Evolutionary conservation across 37 sponge, comb jelly and placozoan genomes (phyloP), one percentile per base, ranked within the genome.

Genomic region (Tethya wilhelma): DNA sequence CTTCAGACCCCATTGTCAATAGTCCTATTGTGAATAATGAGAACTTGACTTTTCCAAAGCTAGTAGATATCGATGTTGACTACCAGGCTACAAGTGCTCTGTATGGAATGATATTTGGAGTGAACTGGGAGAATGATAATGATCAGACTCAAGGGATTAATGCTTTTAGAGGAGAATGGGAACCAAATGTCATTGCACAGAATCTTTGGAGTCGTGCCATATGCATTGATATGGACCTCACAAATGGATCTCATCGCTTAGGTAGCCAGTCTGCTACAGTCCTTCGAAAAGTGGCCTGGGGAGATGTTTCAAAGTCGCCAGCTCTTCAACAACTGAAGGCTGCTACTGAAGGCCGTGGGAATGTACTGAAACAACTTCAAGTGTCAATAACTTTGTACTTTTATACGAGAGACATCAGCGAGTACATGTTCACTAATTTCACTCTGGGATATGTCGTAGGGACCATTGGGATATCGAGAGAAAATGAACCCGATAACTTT

Each of bases 101-200:
- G 42, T 82, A 82, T 64, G 83, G 83, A 20, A 40, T 82, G 56
- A 60, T 44, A 28, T 82, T 82, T 82, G 74, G 83, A 2, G 17
- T 82, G 4, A 28, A 14, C 17, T 71, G 71, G 71, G 32, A 17
- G 4, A 17, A 67, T 4, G 67, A 67, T 19, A 19, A 29, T 59
- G 29, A 25, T 59, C 29, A 59, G 7, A 30, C 23, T 5, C 17
- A 59, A 4, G 34, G 9, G 59, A 25, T 34, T 1, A 9, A 57
- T 37, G 55, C 74, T 26, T 73, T 82, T 43, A 31, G 17, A 26
- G 83, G 83, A 22, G 44, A 72, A 32, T 82, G 83, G 83, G 44
- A 67, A 23, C 66, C 36, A 73, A 44, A 9, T 29, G 43, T 73
- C 44, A 73, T 82, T 46, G 71, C 67, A 44, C 83, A 82, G n/a